Evolutionary conservation across 2,113 vertebrate species (phyloP), one percentile per base, ranked within the genome.

Genomic region (Sturnira hondurensis): DNA sequence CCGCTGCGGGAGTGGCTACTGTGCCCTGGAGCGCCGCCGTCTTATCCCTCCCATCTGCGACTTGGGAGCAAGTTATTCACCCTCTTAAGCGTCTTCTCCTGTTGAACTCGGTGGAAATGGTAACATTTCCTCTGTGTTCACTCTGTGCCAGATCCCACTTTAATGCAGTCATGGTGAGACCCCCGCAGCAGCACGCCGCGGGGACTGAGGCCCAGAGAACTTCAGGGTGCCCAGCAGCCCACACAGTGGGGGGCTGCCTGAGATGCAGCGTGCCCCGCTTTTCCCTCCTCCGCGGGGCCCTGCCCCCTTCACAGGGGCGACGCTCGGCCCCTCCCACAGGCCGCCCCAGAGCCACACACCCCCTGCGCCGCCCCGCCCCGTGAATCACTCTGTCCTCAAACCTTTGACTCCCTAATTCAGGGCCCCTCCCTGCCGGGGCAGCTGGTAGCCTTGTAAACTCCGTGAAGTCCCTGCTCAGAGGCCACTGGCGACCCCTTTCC

Each of bases 11-110:
- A 36, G 24, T 3, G 45, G 52, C 45, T 8, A 1, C 0, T 0
- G 1, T 0, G n/a, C 11, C 0, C 11, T 0, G 4, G n/a, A 4
- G 41, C 1, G 2, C 5, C 3, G 50, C 24, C 9, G 58, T 31
- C 36, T 28, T 19, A 24, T 3, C 43, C 33, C 41, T 2, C 1
- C 10, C 20, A 1, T 45, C 6, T 31, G 43, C 71, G 47, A 73
- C 28, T 33, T 61, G n/a, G 2, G 43, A n/a, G 65, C 71, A 52
- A 16, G 67, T 14, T 43, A 1, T 7, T 70, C 13, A 82, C 38
- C 52, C 20, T n/a, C 14, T 24, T 52, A 74, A 26, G 38, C 56
- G 6, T 26, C 68, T 19, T 68, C 87, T 71, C n/a, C 31, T 45
- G 38, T 15, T 28, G 41, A 89, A 63, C 41, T 14, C 41, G 43